phyloP scores from a whole-genome alignment of 1,140 invertebrate genomes.

The Archivesica marissinica region DNA sequence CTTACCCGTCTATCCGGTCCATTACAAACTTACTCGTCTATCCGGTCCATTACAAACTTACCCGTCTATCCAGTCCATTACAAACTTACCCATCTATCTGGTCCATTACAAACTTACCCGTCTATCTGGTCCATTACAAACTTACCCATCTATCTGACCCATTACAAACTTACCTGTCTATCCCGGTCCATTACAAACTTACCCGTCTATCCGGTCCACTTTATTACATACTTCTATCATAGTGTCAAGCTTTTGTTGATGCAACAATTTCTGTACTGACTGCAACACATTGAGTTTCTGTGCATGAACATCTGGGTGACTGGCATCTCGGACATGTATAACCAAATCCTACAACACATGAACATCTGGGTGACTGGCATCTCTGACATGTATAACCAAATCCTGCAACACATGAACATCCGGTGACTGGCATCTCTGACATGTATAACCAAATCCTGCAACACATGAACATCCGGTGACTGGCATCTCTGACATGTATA shows the following conservation, averaged over 20 bases:
- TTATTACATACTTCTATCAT: conserved; percentile 94
- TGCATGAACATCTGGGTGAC: conserved; percentile 89
- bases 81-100: too few species aligned
- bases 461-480: too few species aligned
- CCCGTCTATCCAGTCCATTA: too few species aligned
- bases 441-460: conserved; percentile 93
- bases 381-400: conserved; percentile 92
- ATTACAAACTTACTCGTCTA: too few species aligned
- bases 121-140: too few species aligned
- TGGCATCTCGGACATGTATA: conserved; percentile 92
- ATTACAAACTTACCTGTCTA: too few species aligned
- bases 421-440: conserved; percentile 93
- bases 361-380: conserved; percentile 93
- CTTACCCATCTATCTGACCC: too few species aligned
- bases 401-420: too few species aligned
- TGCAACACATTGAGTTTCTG: conserved; percentile 90
- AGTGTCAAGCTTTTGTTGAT: conserved; percentile 85
- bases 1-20: too few species aligned
- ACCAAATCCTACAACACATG: conserved; percentile 94
- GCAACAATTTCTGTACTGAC: conserved; percentile 88
- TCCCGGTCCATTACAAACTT: too few species aligned
- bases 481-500: conserved; percentile 92
- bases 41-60: too few species aligned
- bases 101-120: too few species aligned
- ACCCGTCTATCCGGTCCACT: conserved; percentile 85